These are phyloP conservation scores for Calameuta idolon DNA, from an alignment of 2,888 invertebrate species.

Conservation along the genomic window DNA sequence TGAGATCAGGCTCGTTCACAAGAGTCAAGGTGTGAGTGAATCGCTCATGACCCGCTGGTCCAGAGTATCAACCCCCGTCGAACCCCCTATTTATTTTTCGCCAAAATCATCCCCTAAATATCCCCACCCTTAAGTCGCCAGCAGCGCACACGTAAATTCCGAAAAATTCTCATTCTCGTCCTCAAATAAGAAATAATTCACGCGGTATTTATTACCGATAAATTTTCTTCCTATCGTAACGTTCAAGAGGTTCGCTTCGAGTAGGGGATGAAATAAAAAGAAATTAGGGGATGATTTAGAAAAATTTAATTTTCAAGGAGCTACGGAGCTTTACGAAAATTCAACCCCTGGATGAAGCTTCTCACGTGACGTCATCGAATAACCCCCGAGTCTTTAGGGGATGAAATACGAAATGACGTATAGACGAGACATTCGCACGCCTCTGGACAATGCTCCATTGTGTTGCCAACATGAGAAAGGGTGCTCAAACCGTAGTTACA, in stretches of 20 bases:
- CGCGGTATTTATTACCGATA: background rate
- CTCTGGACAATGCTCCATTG: background rate
- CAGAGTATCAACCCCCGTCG: background rate
- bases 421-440: background rate
- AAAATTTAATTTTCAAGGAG: background rate
- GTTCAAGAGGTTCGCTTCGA: background rate
- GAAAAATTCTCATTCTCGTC: background rate
- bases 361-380: constrained; percentile 30
- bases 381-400: constrained; percentile 26
- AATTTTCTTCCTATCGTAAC: background rate
- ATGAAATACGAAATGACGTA: constrained; percentile 17
- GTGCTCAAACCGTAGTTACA: too few species aligned
- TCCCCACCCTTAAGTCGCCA: background rate
- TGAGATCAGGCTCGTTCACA: too few species aligned
- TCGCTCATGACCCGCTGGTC: background rate
- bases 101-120: background rate
- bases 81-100: background rate
- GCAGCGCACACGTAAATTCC: background rate
- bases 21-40: too few species aligned
- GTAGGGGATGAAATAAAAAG: background rate
- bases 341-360: background rate
- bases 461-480: background rate
- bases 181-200: background rate
- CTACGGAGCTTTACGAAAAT: background rate
- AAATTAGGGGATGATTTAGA: background rate